Evolutionary conservation across 2,797 vertebrate genomes (phyloP), one percentile per base, ranked within the genome.

Genomic region (Syndactyla subalaris): DNA sequence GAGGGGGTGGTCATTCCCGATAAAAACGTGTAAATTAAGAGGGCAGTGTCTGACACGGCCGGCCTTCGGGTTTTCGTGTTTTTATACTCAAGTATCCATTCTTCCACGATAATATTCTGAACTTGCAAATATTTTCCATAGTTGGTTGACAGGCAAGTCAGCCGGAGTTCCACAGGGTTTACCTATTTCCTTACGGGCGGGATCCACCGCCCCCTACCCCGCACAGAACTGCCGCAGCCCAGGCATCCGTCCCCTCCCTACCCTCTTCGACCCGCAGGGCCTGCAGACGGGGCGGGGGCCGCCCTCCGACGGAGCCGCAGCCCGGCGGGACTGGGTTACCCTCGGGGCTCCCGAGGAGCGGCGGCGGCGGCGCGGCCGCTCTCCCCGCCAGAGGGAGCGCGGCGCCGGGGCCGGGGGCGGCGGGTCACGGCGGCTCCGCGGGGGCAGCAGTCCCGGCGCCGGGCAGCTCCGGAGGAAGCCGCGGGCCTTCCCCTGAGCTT

Each of bases 301-400:
- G 24, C 51, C n/a, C 23, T 13, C 36, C 12, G 49, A 41, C 3
- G 61, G 34, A 58, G 43, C 66, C 23, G 39, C 74, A 66, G 52
- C 39, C 39, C 58, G 38, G 22, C 26, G 24, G 38, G 66, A 57
- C 70, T 22, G 8, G 7, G 21, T 68, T 91, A 34, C 78, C 30
- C 61, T 21, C 59, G 79, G 85, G 30, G 38, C 74, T 63, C 30
- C 7, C 8, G 41, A 75, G 32, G 84, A 86, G 62, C 41, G 63
- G 79, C 13, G 46, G 62, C 41, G 63, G 79, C 13, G 46, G 79
- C 18, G 55, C 18, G 9, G 41, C 9, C 19, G 4, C 30, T 14
- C 14, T 12, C 34, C 87, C 97, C 97, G 58, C 92, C 85, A 97
- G 98, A 90, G 96, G 97, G 97, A 96, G 96, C 70, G 36, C 83